Conservation (phyloP, 53 echinoderm and acorn worm species). For the Stichopus horrens region DNA sequence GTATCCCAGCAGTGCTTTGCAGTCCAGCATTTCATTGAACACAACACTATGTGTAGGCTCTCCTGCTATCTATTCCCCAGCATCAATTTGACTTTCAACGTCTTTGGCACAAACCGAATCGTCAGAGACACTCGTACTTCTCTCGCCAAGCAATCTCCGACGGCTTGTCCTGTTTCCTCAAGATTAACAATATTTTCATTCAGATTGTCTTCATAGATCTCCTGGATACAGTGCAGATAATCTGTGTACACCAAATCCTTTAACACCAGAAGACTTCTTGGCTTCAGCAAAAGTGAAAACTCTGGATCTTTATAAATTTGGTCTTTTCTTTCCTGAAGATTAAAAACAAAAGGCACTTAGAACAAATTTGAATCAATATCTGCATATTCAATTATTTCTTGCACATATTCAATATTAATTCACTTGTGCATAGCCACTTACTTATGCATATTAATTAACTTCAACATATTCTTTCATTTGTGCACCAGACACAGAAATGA, state of each 20-base stretch:
- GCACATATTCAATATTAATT: too few species aligned
- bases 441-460: too few species aligned
- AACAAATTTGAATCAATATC: neutral
- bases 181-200: constrained; percentile 69
- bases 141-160: constrained; percentile 60
- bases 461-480: too few species aligned
- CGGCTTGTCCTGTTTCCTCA: constrained; percentile 39
- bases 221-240: constrained; percentile 83
- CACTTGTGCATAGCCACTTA: too few species aligned
- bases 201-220: constrained; percentile 57
- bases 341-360: neutral
- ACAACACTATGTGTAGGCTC: too few species aligned
- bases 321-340: neutral
- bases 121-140: constrained; percentile 80
- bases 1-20: neutral
- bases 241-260: constrained; percentile 72
- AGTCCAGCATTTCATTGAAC: neutral
- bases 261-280: constrained; percentile 79
- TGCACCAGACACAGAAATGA: too few species aligned
- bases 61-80: constrained; percentile 71
- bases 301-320: constrained; percentile 32
- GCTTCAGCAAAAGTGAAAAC: constrained; percentile 79
- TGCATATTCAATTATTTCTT: too few species aligned
- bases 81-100: constrained; percentile 69
- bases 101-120: constrained; percentile 88